A percentile compares a stretch with the other conserved stretches of the same genome.
These are phyloP conservation scores for Dryadula phaetusa DNA, from an alignment of 2,888 invertebrate genomes.

Conservation along the genomic window DNA sequence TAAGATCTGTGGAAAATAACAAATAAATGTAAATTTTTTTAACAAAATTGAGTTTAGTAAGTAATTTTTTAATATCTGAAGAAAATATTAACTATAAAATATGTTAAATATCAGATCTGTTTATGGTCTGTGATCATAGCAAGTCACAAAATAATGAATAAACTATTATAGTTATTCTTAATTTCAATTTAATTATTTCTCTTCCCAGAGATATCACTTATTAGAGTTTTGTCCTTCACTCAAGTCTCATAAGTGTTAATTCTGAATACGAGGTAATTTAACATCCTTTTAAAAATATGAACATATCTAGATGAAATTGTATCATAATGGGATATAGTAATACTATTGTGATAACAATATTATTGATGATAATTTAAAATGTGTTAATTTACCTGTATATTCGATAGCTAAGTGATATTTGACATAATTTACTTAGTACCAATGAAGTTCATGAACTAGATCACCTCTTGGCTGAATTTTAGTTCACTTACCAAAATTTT, in stretches of 20 bases:
- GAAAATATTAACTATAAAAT: background rate
- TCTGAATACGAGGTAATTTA: conserved; percentile 17
- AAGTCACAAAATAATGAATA: background rate
- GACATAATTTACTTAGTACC: conserved; percentile 17
- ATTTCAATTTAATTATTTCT: conserved; percentile 22
- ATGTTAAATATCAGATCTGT: background rate
- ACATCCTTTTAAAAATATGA: conserved; percentile 7
- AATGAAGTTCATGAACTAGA: conserved; percentile 7
- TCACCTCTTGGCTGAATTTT: conserved; percentile 14
- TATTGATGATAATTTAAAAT: background rate
- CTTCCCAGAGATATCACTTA: conserved; percentile 30
- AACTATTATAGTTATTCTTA: conserved; percentile 18
- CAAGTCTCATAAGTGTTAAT: conserved; percentile 14
- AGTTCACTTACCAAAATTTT: conserved; percentile 23
- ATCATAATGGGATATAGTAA: background rate
- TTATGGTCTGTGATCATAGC: background rate
- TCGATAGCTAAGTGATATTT: conserved; percentile 3
- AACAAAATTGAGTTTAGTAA: background rate
- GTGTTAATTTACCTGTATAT: conserved; percentile 1
- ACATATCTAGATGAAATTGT: conserved; percentile 5
- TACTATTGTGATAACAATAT: conserved; percentile 9
- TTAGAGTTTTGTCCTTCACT: conserved; percentile 23
- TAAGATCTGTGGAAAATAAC: background rate
- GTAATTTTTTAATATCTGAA: background rate
- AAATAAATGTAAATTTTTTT: background rate